phyloP scores from a whole-genome alignment of 2,113 vertebrate species.

The Xyliphius kryptos region DNA sequence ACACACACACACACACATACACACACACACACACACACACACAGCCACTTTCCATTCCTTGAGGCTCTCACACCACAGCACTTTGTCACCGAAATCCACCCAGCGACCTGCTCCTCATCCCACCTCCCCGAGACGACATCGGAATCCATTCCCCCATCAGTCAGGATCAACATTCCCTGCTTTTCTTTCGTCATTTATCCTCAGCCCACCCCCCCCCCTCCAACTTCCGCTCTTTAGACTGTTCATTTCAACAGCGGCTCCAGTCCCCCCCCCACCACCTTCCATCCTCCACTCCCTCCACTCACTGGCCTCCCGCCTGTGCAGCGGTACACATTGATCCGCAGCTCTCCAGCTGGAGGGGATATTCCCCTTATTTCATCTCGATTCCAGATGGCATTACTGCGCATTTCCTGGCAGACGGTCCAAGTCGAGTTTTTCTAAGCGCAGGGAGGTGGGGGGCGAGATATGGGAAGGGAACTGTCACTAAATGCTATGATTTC shows the following conservation, averaged over 20 bases:
- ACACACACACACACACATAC: slow-evolving; percentile 12
- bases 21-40: slow-evolving; percentile 11
- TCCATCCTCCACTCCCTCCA: background rate
- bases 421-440: slow-evolving; percentile 14
- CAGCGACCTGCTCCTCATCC: no score
- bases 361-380: slow-evolving; percentile 44
- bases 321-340: slow-evolving; percentile 33
- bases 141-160: no score
- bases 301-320: slow-evolving; percentile 16
- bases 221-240: background rate
- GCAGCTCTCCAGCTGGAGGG: slow-evolving; percentile 33
- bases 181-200: background rate
- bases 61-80: slow-evolving; percentile 26
- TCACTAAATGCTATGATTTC: slow-evolving; percentile 42
- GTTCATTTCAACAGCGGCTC: slow-evolving; percentile 7
- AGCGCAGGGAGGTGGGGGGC: background rate
- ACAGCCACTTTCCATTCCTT: slow-evolving; percentile 39
- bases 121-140: no score
- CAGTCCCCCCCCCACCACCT: background rate
- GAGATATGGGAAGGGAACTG: background rate
- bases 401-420: slow-evolving; percentile 46
- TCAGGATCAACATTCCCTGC: background rate
- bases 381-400: slow-evolving; percentile 50
- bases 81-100: background rate
- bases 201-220: background rate